Evolutionary conservation across 1,140 invertebrate species (phyloP), one percentile per base, ranked within the genome.

Genomic region (Tachypleus tridentatus): DNA sequence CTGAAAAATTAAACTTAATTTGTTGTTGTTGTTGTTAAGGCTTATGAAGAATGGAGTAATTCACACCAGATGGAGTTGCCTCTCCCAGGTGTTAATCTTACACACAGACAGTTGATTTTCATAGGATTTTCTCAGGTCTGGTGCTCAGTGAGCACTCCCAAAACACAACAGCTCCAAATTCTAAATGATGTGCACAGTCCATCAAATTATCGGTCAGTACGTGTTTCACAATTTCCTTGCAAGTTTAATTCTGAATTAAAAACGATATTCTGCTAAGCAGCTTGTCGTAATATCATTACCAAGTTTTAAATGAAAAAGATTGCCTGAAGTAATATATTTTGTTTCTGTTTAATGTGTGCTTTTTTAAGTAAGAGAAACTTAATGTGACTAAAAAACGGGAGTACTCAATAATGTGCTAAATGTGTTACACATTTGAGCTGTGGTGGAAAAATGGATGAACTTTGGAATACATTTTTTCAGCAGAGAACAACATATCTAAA

Each of bases 31-130:
- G 29, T 6, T 47, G 62, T 61, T 11, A 11, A 73, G 79, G 93
- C 92, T 4, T 97, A 93, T 73, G 70, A 87, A 53, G 82, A 83
- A 50, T 86, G 79, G 79, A 60, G 71, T 29, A 67, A 65, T 29
- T 70, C 73, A 54, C 71, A 80, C 71, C 77, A 76, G 60, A 78
- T 81, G 71, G 82, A 85, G 59, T 72, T 82, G 49, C 80, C 83
- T 8, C 78, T 94, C 29, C 91, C 92, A 0, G 92, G 90, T 4
- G 76, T 95, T 3, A 84, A 87, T 71, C 78, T 91, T 51, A 90
- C 86, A 3, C 89, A 93, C 76, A 80, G 85, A n/a, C 91, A 95
- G 75, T 78, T 95, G 53, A 96, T 97, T 76, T 97, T 95, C 72
- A 79, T 96, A 10, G 89, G 89, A 52, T 96, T 94, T 77, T 89